These are phyloP conservation scores for Phenganax subtilis DNA, from an alignment of 92 coral and sea anemone species.

Conservation along the genomic window DNA sequence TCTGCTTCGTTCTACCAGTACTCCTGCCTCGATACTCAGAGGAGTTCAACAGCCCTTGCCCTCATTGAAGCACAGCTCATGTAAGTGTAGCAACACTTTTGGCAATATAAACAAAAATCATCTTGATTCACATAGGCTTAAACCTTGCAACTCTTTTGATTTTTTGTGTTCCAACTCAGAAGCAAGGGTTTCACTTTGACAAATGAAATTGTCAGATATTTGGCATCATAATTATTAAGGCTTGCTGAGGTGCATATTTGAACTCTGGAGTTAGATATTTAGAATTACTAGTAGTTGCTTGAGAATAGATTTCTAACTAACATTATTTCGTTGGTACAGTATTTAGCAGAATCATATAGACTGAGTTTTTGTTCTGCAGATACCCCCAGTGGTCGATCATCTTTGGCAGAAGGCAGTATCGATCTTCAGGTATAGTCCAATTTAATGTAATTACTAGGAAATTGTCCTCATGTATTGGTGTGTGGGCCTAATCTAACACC, in stretches of 20 bases:
- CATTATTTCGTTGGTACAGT: no score
- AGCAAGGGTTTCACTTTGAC: no score
- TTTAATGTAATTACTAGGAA: no score
- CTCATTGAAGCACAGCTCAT: constrained; percentile 72
- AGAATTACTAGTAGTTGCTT: no score
- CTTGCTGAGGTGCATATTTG: not conserved
- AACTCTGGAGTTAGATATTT: not conserved
- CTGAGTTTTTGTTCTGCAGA: constrained; percentile 42
- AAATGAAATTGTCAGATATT: no score
- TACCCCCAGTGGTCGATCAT: constrained; percentile 83
- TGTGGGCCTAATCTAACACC: no score
- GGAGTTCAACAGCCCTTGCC: constrained; percentile 47
- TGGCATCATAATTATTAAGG: no score
- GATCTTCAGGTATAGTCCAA: constrained; percentile 58
- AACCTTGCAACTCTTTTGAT: no score
- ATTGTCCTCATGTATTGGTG: not conserved
- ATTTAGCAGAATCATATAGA: no score
- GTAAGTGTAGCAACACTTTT: constrained; percentile 43
- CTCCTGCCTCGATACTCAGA: constrained; percentile 74
- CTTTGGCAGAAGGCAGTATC: constrained; percentile 71
- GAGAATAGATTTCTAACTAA: no score
- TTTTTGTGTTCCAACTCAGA: no score
- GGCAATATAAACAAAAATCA: not conserved
- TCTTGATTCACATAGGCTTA: no score
- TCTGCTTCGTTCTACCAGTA: constrained; percentile 57